Base-by-base conservation (phyloP, 2,113 vertebrate species). In the Bolborhynchus lineola region DNA sequence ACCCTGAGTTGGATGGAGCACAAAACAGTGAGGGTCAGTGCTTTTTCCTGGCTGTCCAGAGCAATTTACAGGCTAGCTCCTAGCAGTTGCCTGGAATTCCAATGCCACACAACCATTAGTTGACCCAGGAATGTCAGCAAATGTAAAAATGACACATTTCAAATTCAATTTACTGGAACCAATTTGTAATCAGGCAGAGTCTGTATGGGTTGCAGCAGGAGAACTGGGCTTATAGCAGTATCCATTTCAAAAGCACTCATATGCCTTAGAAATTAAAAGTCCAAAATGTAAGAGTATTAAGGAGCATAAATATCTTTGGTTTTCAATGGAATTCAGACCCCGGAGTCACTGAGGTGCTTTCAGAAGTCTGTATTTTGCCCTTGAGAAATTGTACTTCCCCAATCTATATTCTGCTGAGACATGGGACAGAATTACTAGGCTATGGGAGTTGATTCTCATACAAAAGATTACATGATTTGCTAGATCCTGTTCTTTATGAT, bases 161-260 rank as follows among this genome's bases (percentile, higher is more conserved):
- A 95, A 93, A 97, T 95, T 94, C 60, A 93, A 91, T 95, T 97
- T 96, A 89, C 89, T 89, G 52, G 84, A 92, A 94, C 94, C 89
- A 85, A 62, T 92, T 91, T 95, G 89, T 95, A 95, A 96, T 95
- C 95, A 92, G 74, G 63, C 72, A 93, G 74, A 91, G 74, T 79
- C 89, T 93, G n/a, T 71, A 89, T 52, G 65, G 62, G 81, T 64
- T 93, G 33, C 57, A 92, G 93, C 94, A 93, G 65, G 68, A 87
- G 89, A 96, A 93, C 37, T 91, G 11, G 52, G 42, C 77, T 84
- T 84, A 57, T 31, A 52, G 77, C 52, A 89, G 89, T 65, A 87
- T 69, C 53, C 39, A 69, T 95, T 96, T 94, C 65, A 82, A 95
- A 95, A 91, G 86, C 82, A 92, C 81, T 91, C 74, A 57, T 35